Conservation (phyloP, 1,140 invertebrate species). For the Zaprionus davidi region DNA sequence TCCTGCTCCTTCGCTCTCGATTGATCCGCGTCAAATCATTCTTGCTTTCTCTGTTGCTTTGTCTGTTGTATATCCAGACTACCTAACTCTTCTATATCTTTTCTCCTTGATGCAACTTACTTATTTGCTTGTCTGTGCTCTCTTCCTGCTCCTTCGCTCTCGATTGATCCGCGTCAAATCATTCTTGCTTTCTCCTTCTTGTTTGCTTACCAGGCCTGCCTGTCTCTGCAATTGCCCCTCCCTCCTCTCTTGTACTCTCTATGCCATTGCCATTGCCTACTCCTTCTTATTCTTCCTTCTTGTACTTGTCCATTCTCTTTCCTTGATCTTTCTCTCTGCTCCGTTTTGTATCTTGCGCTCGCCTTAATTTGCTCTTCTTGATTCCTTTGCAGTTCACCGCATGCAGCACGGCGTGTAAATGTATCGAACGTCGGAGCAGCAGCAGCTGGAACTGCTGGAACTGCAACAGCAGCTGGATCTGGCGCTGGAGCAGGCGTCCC, state of each 20-base stretch:
- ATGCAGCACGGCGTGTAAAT: conserved; percentile 70
- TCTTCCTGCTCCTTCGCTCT: background rate
- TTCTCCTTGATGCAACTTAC: no score
- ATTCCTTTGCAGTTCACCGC: conserved; percentile 68
- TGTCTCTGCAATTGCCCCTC: background rate
- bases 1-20: background rate
- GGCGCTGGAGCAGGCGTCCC: background rate
- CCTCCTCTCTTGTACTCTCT: background rate
- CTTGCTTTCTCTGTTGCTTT: no score
- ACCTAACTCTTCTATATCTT: no score
- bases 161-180: background rate
- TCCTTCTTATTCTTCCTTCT: background rate
- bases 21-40: background rate
- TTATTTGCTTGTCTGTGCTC: background rate
- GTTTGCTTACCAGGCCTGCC: no score
- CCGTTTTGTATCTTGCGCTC: background rate
- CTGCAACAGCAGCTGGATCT: background rate
- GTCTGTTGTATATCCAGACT: no score
- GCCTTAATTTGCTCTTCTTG: background rate
- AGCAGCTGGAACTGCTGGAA: conserved; percentile 3
- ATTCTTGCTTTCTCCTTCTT: no score
- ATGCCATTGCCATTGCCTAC: background rate
- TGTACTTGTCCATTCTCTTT: background rate
- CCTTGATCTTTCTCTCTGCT: background rate
- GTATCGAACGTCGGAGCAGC: conserved; percentile 38